Evolutionary conservation across 2,113 vertebrate genomes (phyloP), one percentile per base, ranked within the genome.

Genomic region (Micromys minutus): DNA sequence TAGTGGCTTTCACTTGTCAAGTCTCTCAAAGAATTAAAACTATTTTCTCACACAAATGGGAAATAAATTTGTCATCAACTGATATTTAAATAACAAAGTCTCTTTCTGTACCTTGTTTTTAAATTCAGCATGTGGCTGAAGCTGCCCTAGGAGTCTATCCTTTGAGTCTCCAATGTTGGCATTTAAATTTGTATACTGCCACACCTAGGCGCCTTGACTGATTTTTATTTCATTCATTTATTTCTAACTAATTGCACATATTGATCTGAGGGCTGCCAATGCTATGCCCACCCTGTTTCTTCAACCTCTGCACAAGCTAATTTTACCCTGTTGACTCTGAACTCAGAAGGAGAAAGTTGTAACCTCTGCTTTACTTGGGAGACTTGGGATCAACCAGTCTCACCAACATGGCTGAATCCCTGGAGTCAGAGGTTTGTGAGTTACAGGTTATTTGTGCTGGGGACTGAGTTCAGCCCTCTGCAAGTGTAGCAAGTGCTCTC

Each of bases 271-370:
- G 34, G 1, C 29, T 81, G 31, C 59, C 42, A 91, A 5, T 61
- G 77, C 57, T 57, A 24, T 77, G 36, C 7, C 22, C 24, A 34
- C 84, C 61, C 59, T 47, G 45, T 55, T 69, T 52, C 84, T 81
- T 97, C 80, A n/a, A 89, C 10, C 74, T 91, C 91, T 94, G 76
- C 24, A 89, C 8, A 93, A 87, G 7, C 34, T 26, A 34, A 74
- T 95, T 95, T 83, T 29, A 50, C 26, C 31, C 3, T 10, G 29
- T 71, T 90, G 31, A 87, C 83, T 93, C 16, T 89, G 13, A 92
- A 47, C 2, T 69, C 1, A 55, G 31, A 57, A 90, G 67, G 90
- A 16, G 72, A 91, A 94, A 94, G 94, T 47, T 7, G 45, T 71
- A 15, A 39, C 12, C 21, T 16, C 26, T 79, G 16, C 77, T 95